Percentiles rank a stretch among this genome's conserved stretches.
Conservation (phyloP, 2,797 vertebrate species). For the Bryconaethiops microstoma region DNA sequence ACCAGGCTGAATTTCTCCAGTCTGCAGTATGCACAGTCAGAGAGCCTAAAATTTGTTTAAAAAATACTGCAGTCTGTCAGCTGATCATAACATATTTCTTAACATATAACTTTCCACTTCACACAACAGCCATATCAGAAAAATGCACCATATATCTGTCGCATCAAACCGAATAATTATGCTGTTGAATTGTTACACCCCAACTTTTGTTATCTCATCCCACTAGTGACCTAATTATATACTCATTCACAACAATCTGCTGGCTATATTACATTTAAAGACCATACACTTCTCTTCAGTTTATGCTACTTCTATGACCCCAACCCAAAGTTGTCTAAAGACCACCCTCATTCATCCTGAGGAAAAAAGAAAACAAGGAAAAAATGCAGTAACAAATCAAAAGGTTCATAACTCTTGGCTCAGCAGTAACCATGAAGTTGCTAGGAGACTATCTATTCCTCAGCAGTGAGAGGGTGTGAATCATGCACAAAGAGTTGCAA, state of each 20-base stretch:
- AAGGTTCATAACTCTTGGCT: not conserved
- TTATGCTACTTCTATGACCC: not conserved
- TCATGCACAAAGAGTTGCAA: constrained; percentile 45
- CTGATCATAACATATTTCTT: not conserved
- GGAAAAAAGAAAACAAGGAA: not conserved
- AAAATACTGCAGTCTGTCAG: not conserved
- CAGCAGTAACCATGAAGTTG: constrained; percentile 22
- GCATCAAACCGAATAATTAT: not conserved
- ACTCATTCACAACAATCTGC: not conserved
- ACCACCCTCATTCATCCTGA: not conserved
- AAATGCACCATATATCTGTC: not conserved
- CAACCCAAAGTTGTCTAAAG: not conserved
- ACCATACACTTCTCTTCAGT: not conserved
- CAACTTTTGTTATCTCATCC: constrained; percentile 35
- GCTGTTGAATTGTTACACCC: too few species aligned
- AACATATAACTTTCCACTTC: not conserved
- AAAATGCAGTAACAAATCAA: constrained; percentile 6
- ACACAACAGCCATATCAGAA: too few species aligned
- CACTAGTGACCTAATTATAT: constrained; percentile 17
- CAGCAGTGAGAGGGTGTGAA: constrained; percentile 31
- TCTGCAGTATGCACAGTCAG: not conserved
- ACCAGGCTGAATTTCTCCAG: not conserved
- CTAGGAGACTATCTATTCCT: constrained; percentile 31
- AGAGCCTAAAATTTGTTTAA: not conserved
- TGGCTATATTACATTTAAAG: not conserved